A percentile compares a stretch with the other conserved stretches of the same genome.
Evolutionary conservation across 35 echinoderm and acorn worm genomes (phyloP).

Genomic region (Apostichopus californicus): DNA sequence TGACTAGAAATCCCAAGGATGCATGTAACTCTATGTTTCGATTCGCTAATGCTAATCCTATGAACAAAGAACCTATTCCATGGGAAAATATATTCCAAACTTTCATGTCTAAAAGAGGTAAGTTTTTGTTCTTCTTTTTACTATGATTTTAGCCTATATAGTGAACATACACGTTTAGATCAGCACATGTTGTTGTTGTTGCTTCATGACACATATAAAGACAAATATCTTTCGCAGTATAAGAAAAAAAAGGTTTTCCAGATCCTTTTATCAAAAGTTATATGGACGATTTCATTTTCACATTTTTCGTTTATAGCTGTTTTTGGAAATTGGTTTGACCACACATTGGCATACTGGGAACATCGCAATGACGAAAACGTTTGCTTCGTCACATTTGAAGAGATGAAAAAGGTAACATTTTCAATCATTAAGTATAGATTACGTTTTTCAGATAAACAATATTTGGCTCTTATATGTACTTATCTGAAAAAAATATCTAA

Average conservation of each 20-base stretch:
- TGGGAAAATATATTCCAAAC: constrained; percentile 15
- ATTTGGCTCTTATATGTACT: too few species aligned
- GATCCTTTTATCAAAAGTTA: background rate
- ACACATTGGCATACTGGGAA: constrained; percentile 44
- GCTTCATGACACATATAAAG: too few species aligned
- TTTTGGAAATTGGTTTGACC: constrained; percentile 54
- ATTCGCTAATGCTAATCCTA: constrained; percentile 28
- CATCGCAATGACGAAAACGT: constrained; percentile 53
- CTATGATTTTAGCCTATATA: too few species aligned
- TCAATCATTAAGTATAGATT: too few species aligned
- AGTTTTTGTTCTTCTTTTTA: background rate
- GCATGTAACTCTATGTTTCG: constrained; percentile 27
- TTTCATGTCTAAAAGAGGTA: constrained; percentile 37
- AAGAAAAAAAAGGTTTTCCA: background rate
- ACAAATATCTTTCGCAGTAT: background rate
- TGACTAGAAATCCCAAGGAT: constrained; percentile 50
- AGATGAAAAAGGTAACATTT: constrained; percentile 44
- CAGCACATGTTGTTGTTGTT: too few species aligned
- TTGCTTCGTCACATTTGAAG: constrained; percentile 49
- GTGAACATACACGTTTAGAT: too few species aligned
- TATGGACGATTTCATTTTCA: too few species aligned
- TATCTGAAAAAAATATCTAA: too few species aligned
- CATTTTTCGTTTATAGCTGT: constrained; percentile 1
- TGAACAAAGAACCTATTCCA: background rate
- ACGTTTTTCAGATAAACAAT: too few species aligned